Conservation (phyloP, 1,140 invertebrate genomes). For the Brachionus angularis region DNA sequence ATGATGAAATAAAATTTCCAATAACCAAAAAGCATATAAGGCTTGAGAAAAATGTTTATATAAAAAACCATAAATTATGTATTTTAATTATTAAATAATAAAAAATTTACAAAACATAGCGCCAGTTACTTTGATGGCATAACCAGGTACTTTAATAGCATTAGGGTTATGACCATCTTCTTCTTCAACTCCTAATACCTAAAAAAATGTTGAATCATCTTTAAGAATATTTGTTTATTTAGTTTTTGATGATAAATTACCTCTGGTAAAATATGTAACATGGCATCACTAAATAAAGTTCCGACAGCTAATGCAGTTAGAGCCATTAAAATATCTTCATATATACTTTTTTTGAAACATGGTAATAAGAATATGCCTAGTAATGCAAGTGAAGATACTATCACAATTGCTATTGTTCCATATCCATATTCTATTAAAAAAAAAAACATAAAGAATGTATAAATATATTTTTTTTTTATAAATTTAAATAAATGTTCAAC, state of each 20-base stretch:
- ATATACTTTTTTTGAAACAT: constrained; percentile 33
- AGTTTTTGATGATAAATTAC: background rate
- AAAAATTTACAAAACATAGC: constrained; percentile 32
- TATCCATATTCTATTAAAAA: constrained; percentile 41
- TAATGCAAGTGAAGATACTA: constrained; percentile 24
- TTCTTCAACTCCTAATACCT: constrained; percentile 34
- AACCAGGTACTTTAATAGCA: constrained; percentile 20
- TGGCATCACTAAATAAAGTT: constrained; percentile 56
- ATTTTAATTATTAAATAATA: background rate
- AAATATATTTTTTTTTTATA: background rate
- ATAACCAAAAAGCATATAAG: constrained; percentile 8
- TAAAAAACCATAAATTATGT: background rate
- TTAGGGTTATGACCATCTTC: constrained; percentile 11
- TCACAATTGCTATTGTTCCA: constrained; percentile 21
- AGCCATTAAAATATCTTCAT: constrained; percentile 33
- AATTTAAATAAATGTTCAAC: too few species aligned
- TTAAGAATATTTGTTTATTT: background rate
- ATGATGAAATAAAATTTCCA: constrained; percentile 20
- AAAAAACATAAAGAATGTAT: background rate
- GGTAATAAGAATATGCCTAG: constrained; percentile 31
- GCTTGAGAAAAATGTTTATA: background rate
- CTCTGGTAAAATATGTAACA: constrained; percentile 58
- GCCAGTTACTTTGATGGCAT: constrained; percentile 7
- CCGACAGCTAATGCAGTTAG: constrained; percentile 54
- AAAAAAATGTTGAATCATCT: background rate